Evolutionary conservation across 2,113 vertebrate species (phyloP).

Genomic region (Oenanthe oenanthe): DNA sequence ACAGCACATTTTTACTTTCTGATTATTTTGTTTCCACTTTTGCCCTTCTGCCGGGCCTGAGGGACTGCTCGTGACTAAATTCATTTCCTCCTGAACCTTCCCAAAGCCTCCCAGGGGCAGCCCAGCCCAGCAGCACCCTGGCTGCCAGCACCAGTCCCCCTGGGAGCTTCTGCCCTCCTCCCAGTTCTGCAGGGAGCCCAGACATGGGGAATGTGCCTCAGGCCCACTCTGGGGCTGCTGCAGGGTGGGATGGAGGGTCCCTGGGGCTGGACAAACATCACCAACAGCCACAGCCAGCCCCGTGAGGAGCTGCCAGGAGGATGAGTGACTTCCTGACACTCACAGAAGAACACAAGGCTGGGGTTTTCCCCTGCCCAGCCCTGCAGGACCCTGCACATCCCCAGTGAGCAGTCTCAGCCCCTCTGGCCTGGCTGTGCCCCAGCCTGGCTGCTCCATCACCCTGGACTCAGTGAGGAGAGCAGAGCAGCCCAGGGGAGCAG

Average conservation of each 20-base stretch:
- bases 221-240: background rate
- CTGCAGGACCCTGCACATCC: background rate
- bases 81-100: background rate
- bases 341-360: accelerated
- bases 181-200: accelerated
- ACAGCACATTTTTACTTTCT: background rate
- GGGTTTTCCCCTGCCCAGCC: background rate
- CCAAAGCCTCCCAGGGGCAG: background rate
- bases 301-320: accelerated
- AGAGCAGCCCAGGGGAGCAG: constrained; percentile 24
- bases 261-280: accelerated
- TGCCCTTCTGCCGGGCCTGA: background rate
- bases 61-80: background rate
- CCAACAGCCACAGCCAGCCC: too few species aligned
- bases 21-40: constrained; percentile 16
- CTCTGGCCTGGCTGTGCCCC: background rate
- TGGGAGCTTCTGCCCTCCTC: accelerated
- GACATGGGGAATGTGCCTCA: accelerated
- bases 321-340: accelerated
- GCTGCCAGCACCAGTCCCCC: accelerated
- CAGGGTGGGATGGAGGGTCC: background rate
- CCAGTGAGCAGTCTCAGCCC: background rate
- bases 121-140: background rate
- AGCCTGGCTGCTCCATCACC: background rate
- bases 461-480: background rate